Percentiles rank a stretch among this genome's conserved stretches.
Evolutionary conservation across 1,140 invertebrate genomes (phyloP).

Genomic region (Diorhabda carinulata): DNA sequence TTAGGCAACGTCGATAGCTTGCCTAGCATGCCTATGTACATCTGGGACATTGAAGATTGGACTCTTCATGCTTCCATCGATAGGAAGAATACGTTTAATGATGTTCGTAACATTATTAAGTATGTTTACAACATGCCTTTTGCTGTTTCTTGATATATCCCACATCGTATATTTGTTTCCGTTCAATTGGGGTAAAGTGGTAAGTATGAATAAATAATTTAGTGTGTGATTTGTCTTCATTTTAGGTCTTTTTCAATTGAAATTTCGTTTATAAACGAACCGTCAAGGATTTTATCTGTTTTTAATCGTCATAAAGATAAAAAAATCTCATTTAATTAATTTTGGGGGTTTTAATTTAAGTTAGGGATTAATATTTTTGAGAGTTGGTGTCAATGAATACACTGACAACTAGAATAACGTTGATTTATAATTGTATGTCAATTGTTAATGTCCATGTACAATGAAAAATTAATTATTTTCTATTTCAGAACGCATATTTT

Average conservation of each 20-base stretch:
- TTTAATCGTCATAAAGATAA: too few relatives aligned
- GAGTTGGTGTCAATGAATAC: too few relatives aligned
- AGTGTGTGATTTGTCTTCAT: too few relatives aligned
- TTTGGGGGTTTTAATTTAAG: too few relatives aligned
- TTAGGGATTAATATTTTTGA: too few relatives aligned
- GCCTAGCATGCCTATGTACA: constrained; percentile 69
- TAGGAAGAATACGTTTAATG: constrained; percentile 63
- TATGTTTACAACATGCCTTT: constrained; percentile 71
- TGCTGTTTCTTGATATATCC: constrained; percentile 81
- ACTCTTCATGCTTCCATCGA: constrained; percentile 70
- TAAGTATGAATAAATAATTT: constrained; percentile 49
- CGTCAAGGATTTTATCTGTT: too few relatives aligned
- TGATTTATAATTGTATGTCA: too few relatives aligned
- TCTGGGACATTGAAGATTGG: constrained; percentile 72
- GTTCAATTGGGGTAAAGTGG: constrained; percentile 77
- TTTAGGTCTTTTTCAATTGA: too few relatives aligned
- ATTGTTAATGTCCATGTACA: too few relatives aligned
- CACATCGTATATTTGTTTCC: constrained; percentile 76
- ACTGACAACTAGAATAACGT: too few relatives aligned
- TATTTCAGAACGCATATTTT: constrained; percentile 58
- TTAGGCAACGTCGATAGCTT: constrained; percentile 70
- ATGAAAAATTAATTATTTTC: constrained; percentile 6
- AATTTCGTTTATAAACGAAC: too few relatives aligned
- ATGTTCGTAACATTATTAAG: constrained; percentile 78
- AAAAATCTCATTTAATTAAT: too few relatives aligned